These are phyloP conservation scores for Ceratina australensis DNA, from an alignment of 1,140 invertebrate species.

Conservation along the genomic window DNA sequence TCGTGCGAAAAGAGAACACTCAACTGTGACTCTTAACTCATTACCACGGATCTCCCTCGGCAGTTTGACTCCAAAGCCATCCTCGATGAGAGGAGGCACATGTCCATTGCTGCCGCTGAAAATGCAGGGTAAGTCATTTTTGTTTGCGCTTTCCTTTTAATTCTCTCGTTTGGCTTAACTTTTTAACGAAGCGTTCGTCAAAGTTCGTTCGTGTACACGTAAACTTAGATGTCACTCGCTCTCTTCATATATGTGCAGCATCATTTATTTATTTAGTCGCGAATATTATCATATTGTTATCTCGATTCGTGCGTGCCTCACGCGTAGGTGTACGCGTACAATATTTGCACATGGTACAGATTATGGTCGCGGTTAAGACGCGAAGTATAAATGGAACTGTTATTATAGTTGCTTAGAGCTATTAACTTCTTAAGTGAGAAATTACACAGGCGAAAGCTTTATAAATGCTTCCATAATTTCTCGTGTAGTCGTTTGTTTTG, in stretches of 20 bases:
- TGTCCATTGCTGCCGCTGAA: slow-evolving; percentile 83
- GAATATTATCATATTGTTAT: too few relatives aligned
- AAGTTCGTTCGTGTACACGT: not conserved
- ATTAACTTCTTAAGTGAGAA: slow-evolving; percentile 31
- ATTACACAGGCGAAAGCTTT: slow-evolving; percentile 26
- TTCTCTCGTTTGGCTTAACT: not conserved
- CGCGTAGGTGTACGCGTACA: too few relatives aligned
- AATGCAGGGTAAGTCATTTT: slow-evolving; percentile 81
- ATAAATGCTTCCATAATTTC: not conserved
- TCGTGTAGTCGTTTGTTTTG: not conserved
- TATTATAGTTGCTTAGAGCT: slow-evolving; percentile 14
- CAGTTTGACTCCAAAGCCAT: slow-evolving; percentile 72
- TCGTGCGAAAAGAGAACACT: slow-evolving; percentile 36
- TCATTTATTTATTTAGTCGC: too few relatives aligned
- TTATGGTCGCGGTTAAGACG: not conserved
- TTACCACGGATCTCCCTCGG: slow-evolving; percentile 75
- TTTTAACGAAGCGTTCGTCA: slow-evolving; percentile 5
- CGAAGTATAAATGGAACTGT: slow-evolving; percentile 20
- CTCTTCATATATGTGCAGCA: too few relatives aligned
- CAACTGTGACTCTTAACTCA: slow-evolving; percentile 61
- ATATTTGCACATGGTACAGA: too few relatives aligned
- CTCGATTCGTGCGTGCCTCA: too few relatives aligned
- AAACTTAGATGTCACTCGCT: too few relatives aligned
- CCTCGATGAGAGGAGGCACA: slow-evolving; percentile 81
- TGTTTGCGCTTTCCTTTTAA: not conserved